Evolutionary conservation across 2,797 vertebrate species (phyloP), one percentile per base, ranked within the genome.

Genomic region (Phataginus tetradactyla): DNA sequence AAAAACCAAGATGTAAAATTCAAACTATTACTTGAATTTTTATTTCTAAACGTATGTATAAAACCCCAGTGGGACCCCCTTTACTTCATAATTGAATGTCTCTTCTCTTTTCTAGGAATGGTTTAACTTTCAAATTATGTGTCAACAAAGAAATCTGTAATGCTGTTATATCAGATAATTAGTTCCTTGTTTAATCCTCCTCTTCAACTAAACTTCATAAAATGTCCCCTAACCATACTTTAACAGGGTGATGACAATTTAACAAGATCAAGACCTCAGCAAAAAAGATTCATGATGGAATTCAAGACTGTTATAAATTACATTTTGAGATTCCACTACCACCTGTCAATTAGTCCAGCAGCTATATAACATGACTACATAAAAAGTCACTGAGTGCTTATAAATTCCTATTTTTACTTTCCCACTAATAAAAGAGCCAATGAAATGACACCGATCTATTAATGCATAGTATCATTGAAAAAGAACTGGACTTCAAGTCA

Each of bases 201-300:
- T 90, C 72, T 98, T 97, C 84, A 96, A 92, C 85, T 93, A 96
- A 97, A 94, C 88, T 94, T 96, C 79, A 96, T 96, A 96, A 97
- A 97, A 98, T 92, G 87, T 94, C 86, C 78, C 27, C 80, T 94
- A 98, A 96, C 91, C 93, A 97, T 93, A 95, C 61, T 97, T 98
- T 92, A 98, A 97, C 80, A 68, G 83, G 66, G 75, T 97, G 97
- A 97, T 97, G 97, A 98, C 96, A 98, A 96, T 96, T 98, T 97
- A 97, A 98, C 98, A 98, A 98, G 86, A 98, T 97, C 95, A 98
- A 98, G 96, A 94, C 94, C 93, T 95, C 63, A 90, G 92, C 3
- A 42, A 97, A 96, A 80, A 96, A 80, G 64, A 93, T 88, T 49
- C 96, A 53, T 55, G 51, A 63, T 75, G 39, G 69, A 69, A 96